phyloP scores from a whole-genome alignment of 1,140 invertebrate genomes.

The Saxidomus purpurata region DNA sequence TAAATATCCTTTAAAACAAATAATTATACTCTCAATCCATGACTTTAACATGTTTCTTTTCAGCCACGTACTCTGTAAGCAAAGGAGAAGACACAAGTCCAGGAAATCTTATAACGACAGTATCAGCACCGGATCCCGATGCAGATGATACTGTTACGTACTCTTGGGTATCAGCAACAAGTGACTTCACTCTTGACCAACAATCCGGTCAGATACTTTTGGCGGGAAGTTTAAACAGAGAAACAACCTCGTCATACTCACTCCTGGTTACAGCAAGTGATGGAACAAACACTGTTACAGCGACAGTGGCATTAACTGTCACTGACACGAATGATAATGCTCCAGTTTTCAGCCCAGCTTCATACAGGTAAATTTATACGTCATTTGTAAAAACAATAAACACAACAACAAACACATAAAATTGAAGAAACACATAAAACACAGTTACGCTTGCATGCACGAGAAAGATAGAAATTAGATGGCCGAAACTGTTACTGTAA shows the following conservation, averaged over 20 bases:
- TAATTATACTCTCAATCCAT: no score
- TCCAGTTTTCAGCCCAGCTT: conserved; percentile 68
- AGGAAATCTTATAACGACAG: conserved; percentile 68
- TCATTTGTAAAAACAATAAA: no score
- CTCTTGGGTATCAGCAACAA: conserved; percentile 64
- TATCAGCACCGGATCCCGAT: conserved; percentile 76
- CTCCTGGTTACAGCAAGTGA: conserved; percentile 74
- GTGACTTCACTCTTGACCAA: conserved; percentile 68
- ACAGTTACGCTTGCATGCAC: no score
- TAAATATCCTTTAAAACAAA: no score
- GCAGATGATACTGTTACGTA: conserved; percentile 72
- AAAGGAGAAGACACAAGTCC: conserved; percentile 69
- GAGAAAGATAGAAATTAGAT: no score
- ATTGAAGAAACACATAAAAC: no score
- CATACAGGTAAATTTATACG: conserved; percentile 74
- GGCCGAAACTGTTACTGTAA: no score
- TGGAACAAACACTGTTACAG: conserved; percentile 65
- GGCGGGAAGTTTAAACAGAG: conserved; percentile 72
- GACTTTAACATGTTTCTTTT: no score
- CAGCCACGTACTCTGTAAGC: conserved; percentile 68
- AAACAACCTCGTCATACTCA: conserved; percentile 63
- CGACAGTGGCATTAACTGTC: conserved; percentile 72
- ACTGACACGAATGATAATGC: conserved; percentile 76
- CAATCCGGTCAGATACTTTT: conserved; percentile 72
- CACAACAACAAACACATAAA: no score